Percentiles rank a stretch among this genome's conserved stretches.
These are phyloP conservation scores for Eubasilissa splendida DNA, from an alignment of 2,888 invertebrate genomes.

Conservation along the genomic window DNA sequence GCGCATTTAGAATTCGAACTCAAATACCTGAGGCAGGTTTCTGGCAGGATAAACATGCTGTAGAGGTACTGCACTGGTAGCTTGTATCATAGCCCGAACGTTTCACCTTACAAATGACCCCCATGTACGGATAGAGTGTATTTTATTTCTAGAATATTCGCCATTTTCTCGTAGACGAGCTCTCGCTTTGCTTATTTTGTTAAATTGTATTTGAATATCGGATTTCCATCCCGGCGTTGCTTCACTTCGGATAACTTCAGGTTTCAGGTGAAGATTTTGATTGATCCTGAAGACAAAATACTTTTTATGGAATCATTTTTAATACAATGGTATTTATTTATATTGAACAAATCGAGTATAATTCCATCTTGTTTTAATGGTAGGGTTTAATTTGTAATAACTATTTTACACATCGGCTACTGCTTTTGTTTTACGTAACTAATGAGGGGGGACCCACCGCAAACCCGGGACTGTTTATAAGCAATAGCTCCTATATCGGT, in stretches of 20 bases:
- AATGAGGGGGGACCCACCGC: no score
- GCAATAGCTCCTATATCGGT: no score
- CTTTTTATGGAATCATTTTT: no score
- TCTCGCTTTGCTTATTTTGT: conserved; percentile 5
- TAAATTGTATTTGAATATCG: conserved; percentile 5
- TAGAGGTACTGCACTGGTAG: background rate
- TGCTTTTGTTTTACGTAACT: no score
- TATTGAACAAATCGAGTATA: no score
- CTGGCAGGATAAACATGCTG: background rate
- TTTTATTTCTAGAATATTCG: background rate
- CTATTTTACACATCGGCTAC: no score
- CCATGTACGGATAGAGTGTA: background rate
- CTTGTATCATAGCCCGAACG: conserved; percentile 11
- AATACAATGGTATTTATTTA: no score
- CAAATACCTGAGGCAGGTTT: background rate
- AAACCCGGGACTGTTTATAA: no score
- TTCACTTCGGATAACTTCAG: conserved; percentile 12
- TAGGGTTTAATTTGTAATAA: no score
- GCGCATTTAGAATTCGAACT: background rate
- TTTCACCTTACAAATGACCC: conserved; percentile 16
- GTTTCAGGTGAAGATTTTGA: background rate
- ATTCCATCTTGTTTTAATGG: no score
- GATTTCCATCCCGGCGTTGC: conserved; percentile 12
- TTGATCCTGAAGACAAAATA: background rate
- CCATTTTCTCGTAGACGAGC: background rate